Percentiles rank a stretch among this genome's conserved stretches.
Conservation (phyloP, 2,888 invertebrate genomes). For the Pocota personata region DNA sequence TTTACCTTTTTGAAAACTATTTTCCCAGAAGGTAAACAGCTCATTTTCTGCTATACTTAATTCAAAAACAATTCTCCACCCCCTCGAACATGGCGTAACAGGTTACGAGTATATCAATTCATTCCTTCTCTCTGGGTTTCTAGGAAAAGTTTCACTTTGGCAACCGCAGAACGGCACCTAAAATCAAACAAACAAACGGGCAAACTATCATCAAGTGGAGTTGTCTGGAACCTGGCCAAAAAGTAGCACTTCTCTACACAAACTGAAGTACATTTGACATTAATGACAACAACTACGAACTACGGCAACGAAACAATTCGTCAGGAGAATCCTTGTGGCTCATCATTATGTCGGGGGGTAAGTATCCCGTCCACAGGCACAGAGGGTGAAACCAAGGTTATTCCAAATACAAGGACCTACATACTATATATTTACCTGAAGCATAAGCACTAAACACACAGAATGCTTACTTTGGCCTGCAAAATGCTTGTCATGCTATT, state of each 20-base stretch:
- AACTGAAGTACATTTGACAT: constrained; percentile 36
- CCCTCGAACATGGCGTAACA: not conserved
- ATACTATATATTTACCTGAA: not conserved
- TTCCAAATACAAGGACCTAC: not conserved
- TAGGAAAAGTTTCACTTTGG: constrained; percentile 9
- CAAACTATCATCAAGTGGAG: constrained; percentile 9
- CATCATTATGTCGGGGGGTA: constrained; percentile 24
- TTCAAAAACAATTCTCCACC: constrained; percentile 13
- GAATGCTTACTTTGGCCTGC: not conserved
- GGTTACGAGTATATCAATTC: not conserved
- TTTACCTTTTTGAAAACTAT: constrained; percentile 37
- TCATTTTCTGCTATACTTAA: constrained; percentile 39
- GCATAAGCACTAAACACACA: not conserved
- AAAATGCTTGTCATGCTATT: constrained; percentile 8
- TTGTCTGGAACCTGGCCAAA: constrained; percentile 54
- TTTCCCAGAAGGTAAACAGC: constrained; percentile 37
- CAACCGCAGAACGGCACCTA: constrained; percentile 43
- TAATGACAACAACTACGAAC: constrained; percentile 7
- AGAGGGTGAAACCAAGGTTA: not conserved
- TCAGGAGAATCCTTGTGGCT: constrained; percentile 10
- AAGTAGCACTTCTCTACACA: constrained; percentile 4
- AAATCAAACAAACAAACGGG: constrained; percentile 54
- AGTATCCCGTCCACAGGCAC: not conserved
- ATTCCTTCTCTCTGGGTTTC: not conserved
- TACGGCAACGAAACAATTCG: not conserved